A percentile compares a stretch with the other conserved stretches of the same genome.
Conservation (phyloP, 1,140 invertebrate species). For the Listronotus oregonensis region DNA sequence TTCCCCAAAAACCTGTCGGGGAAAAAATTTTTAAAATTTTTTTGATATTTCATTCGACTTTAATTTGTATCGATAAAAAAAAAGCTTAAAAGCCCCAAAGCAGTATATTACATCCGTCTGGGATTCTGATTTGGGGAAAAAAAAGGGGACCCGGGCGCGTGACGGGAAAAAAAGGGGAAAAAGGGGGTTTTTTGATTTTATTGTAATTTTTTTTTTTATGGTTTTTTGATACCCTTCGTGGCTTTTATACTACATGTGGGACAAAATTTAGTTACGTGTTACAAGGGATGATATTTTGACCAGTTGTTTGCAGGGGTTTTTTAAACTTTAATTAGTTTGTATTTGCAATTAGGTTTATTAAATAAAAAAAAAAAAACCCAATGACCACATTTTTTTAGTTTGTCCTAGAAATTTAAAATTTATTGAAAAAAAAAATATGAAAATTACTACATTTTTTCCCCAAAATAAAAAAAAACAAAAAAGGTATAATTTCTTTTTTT, state of each 20-base stretch:
- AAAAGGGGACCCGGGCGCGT: constrained; percentile 21
- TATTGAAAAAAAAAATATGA: no score
- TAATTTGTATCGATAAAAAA: constrained; percentile 16
- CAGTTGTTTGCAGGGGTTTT: not conserved
- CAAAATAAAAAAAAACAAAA: no score
- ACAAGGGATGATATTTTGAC: constrained; percentile 12
- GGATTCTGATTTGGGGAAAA: constrained; percentile 32
- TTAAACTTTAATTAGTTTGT: no score
- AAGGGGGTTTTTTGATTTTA: constrained; percentile 35
- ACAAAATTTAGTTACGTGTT: constrained; percentile 8
- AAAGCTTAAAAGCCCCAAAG: constrained; percentile 9
- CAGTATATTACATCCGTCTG: constrained; percentile 35
- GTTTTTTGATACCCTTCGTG: constrained; percentile 13
- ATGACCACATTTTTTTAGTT: no score
- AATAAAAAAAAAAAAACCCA: no score
- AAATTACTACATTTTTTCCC: no score
- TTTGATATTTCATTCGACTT: constrained; percentile 1
- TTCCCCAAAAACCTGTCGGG: constrained; percentile 1
- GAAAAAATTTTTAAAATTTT: not conserved
- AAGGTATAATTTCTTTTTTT: no score
- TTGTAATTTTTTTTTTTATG: constrained; percentile 35
- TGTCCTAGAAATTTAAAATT: no score
- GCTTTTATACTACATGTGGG: not conserved
- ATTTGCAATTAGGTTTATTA: no score
- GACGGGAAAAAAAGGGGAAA: constrained; percentile 23